Evolutionary conservation across 2,797 vertebrate species (phyloP), one percentile per base, ranked within the genome.

Genomic region (Lagodon rhomboides): DNA sequence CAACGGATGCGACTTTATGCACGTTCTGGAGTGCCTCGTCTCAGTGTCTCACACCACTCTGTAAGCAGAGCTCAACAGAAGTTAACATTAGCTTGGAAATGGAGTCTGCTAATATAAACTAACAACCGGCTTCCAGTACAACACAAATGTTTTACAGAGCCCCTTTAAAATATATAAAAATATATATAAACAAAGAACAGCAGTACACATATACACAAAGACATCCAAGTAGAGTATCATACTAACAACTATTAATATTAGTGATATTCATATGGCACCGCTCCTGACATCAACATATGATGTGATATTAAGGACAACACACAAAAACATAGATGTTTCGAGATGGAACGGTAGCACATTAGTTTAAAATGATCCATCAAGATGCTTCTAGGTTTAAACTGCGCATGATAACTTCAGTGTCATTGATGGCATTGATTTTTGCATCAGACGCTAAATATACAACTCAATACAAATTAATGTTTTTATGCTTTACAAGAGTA

Each of bases 401-500:
- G 11, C 15, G 60, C 4, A 49, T n/a, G 20, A 41, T 61, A 30
- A 12, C 22, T 72, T 54, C 3, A 34, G 55, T 13, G 34, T 27
- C 15, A 62, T 16, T 2, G 1, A 17, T 53, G 6, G 25, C 11
- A 68, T 8, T 20, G 10, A 22, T 54, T 62, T 60, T 60, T 74
- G 3, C 4, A 58, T 60, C 15, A 59, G 3, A 54, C 18, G 11
- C 25, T 30, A 13, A 5, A 55, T 68, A 49, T 22, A 58, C 0
- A 55, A 27, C 13, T 47, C 15, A 58, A 59, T 44, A 55, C 3
- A 30, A 23, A 71, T 34, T 25, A 7, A 25, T 23, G 18, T 10
- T 13, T 54, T 49, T 11, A n/a, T 46, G 30, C 61, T 73, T 41
- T 73, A 30, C 7, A 59, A 41, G 49, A 80, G 64, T 25, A 68